phyloP scores from a whole-genome alignment of 2,888 invertebrate species.

The Dryobota labecula region DNA sequence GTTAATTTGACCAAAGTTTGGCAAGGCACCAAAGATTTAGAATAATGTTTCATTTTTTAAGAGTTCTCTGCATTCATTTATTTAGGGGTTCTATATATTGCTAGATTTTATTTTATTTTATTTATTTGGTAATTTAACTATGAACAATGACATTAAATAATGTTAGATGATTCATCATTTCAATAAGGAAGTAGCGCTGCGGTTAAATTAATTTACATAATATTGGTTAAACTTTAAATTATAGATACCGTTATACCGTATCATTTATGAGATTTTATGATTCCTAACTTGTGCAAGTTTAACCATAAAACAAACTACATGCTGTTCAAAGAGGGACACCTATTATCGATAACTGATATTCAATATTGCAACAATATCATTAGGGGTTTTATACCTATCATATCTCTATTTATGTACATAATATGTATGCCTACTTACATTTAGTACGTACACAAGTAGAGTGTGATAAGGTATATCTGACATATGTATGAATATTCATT shows the following conservation, averaged over 20 bases:
- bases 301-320: conserved; percentile 14
- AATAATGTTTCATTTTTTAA: conserved; percentile 41
- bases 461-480: conserved; percentile 54
- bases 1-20: conserved; percentile 55
- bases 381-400: conserved; percentile 52
- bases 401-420: conserved; percentile 51
- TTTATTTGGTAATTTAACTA: neutral
- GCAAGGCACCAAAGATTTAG: conserved; percentile 59
- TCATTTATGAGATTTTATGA: neutral
- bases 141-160: conserved; percentile 19
- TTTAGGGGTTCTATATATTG: conserved; percentile 24
- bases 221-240: conserved; percentile 3
- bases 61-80: conserved; percentile 20
- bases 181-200: conserved; percentile 45
- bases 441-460: conserved; percentile 54
- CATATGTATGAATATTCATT: conserved; percentile 32
- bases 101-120: conserved; percentile 33
- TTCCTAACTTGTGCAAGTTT: neutral
- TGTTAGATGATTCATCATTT: conserved; percentile 33
- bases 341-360: conserved; percentile 37
- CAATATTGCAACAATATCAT: conserved; percentile 50
- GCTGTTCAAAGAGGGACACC: conserved; percentile 14
- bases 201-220: conserved; percentile 22
- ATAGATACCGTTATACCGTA: neutral
- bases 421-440: conserved; percentile 36